Evolutionary conservation across 2,888 invertebrate genomes (phyloP), one percentile per base, ranked within the genome.

Genomic region (Agrypnus murinus): DNA sequence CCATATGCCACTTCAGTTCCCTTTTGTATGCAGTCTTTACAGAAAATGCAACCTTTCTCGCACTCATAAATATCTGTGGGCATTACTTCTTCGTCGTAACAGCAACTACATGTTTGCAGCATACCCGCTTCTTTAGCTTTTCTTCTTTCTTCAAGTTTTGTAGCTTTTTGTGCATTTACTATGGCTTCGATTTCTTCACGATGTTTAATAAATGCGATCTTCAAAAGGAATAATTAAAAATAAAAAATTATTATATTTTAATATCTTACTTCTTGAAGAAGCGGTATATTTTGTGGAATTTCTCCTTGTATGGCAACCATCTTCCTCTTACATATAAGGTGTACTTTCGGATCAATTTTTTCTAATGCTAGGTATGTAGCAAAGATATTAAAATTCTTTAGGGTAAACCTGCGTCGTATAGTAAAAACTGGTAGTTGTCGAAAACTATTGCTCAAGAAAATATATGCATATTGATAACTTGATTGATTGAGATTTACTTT

Each of bases 61-160:
- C 88, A 88, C 1, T 75, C 72, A 3, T 82, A 79, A 62, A 83
- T 80, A 70, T 87, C 86, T 9, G 83, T 81, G 0, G 79, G 83
- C 74, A 89, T 80, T 12, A 87, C 83, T 75, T 89, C 87, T 59
- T 89, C 88, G 73, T 88, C 87, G 71, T 73, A 90, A 78, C 90
- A 90, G 78, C 89, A 89, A n/a, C 80, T 76, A 79, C 90, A 90
- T 14, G 86, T 86, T 32, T 84, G 75, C 71, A 89, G 79, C 32
- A 86, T 77, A 12, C 84, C 84, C 12, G 78, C 78, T 62, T 75
- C 72, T 77, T 83, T 85, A 0, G 87, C 87, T 31, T 74, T 57
- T 53, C 68, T 34, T 6, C 79, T 73, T 62, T 78, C 79, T 10
- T 71, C 3, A 46, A 74, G 48, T 34, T 77, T 75, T 25, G 75